Evolutionary conservation across 1,140 invertebrate genomes (phyloP).

Genomic region (Euura lappo): DNA sequence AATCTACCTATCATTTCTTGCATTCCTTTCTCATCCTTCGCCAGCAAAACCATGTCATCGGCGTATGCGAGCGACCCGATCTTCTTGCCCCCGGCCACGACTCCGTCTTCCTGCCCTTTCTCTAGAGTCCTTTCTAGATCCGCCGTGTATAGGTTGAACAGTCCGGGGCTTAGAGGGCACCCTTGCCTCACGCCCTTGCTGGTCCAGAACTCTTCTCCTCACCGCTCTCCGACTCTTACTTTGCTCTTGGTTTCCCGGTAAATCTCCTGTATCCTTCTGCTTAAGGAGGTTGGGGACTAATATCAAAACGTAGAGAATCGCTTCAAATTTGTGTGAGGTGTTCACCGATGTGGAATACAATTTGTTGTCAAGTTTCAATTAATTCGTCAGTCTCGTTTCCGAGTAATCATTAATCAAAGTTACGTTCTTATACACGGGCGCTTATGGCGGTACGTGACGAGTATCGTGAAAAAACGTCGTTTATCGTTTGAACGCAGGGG

Average conservation of each 20-base stretch:
- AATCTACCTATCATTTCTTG: conserved; percentile 20
- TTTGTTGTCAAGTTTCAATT: no score
- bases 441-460: no score
- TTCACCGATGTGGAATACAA: no score
- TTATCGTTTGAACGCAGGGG: no score
- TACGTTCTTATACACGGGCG: no score
- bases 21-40: conserved; percentile 23
- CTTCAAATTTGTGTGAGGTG: no score
- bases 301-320: no score
- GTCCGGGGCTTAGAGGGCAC: conserved; percentile 16
- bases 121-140: conserved; percentile 16
- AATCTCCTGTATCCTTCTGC: conserved; percentile 12
- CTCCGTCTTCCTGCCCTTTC: conserved; percentile 12
- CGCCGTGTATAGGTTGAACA: conserved; percentile 19
- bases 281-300: no score
- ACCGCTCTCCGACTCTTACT: not conserved
- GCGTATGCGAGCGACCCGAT: conserved; percentile 28
- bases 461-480: no score
- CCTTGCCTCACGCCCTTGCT: conserved; percentile 22
- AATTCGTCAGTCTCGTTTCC: no score
- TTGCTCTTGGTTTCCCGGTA: conserved; percentile 13
- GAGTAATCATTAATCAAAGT: no score
- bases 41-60: conserved; percentile 27
- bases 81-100: conserved; percentile 17
- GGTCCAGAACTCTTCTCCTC: conserved; percentile 14